Evolutionary conservation across 2,797 vertebrate genomes (phyloP), one percentile per base, ranked within the genome.

Genomic region (Adrianichthys oophorus): DNA sequence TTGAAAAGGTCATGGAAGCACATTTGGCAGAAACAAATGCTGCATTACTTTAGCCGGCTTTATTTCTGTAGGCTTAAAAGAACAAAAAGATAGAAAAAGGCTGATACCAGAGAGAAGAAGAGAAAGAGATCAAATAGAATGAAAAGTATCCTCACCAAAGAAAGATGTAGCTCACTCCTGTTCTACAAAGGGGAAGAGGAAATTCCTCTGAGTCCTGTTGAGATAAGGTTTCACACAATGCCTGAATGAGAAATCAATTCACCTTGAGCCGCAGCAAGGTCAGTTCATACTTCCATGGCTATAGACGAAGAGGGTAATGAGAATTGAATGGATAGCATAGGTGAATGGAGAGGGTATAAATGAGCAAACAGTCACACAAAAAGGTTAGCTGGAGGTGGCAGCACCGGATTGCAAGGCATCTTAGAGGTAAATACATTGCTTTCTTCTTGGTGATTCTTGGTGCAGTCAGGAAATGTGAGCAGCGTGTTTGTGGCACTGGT

Each of bases 221-320:
- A 87, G 85, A 90, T 87, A 83, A 66, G 62, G 81, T 90, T 91
- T 89, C 85, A 72, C 80, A 85, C 84, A 81, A 85, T 85, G 79
- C 73, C 83, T 52, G 62, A 72, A 76, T 70, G 76, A 76, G 79
- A 86, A 92, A 92, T 90, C 88, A 84, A 90, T 92, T 91, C 84
- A 89, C 88, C 88, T 87, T 90, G 88, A 88, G 85, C 85, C 76
- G 82, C 70, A 64, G 80, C 83, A 91, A 92, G 90, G 91, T 91
- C 88, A 87, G 74, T 65, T 82, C 73, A 72, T 54, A 54, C 54
- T 74, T 59, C 68, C 63, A 56, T 70, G 47, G 66, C 52, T 59
- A 56, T 67, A 21, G 61, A 71, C 51, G 48, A 60, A 59, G 59
- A 73, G 61, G 65, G 61, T 61, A 50, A 58, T 64, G 0, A 2